phyloP scores from a whole-genome alignment of 2,113 vertebrate genomes.

The Pygoscelis antarcticus region DNA sequence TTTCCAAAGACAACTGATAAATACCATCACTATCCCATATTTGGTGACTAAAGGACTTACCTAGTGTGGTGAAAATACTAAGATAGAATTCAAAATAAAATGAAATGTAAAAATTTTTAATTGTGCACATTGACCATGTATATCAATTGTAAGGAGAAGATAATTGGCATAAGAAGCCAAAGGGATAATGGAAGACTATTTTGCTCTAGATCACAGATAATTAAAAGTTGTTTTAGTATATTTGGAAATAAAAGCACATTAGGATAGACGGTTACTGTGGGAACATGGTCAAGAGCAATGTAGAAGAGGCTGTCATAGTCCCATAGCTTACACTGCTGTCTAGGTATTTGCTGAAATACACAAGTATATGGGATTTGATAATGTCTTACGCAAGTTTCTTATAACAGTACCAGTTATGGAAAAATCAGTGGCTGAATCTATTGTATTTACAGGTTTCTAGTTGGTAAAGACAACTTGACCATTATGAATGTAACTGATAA shows the following conservation, averaged over 20 bases:
- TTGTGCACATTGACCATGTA: not conserved
- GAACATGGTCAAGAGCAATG: not conserved
- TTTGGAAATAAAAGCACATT: not conserved
- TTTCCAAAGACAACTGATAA: not conserved
- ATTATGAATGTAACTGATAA: slow-evolving; percentile 85
- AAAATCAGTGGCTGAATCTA: slow-evolving; percentile 23
- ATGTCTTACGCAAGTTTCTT: not conserved
- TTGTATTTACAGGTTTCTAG: slow-evolving; percentile 80
- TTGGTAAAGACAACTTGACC: slow-evolving; percentile 85
- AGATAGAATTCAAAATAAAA: not conserved
- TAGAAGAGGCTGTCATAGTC: not conserved
- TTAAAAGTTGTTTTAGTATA: not conserved
- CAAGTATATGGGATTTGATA: not conserved
- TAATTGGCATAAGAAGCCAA: not conserved
- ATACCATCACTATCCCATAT: not conserved
- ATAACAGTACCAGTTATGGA: not conserved
- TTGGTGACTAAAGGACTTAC: not conserved
- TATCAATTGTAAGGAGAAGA: not conserved
- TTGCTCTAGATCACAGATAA: not conserved
- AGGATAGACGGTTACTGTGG: not conserved
- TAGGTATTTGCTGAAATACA: not conserved
- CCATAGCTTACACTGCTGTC: not conserved
- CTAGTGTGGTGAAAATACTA: not conserved
- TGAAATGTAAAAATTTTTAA: not conserved
- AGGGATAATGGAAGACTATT: not conserved